phyloP scores from a whole-genome alignment of 2,113 vertebrate genomes.

The Eurypyga helias region DNA sequence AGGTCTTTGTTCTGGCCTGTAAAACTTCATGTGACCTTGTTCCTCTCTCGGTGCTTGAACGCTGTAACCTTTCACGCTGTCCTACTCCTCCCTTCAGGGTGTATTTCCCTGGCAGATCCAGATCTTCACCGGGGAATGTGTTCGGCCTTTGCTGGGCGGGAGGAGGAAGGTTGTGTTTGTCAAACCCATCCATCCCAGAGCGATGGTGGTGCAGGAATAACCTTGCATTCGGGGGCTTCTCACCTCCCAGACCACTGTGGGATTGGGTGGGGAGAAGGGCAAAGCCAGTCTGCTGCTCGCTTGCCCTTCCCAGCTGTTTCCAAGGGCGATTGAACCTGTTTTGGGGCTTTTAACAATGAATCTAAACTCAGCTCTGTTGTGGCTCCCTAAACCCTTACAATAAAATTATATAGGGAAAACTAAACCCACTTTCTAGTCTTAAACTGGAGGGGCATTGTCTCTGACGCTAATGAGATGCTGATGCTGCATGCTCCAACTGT shows the following conservation, averaged over 20 bases:
- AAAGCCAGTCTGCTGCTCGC: background rate
- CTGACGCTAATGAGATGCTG: constrained; percentile 33
- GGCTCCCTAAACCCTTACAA: background rate
- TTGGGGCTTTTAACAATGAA: background rate
- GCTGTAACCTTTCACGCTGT: background rate
- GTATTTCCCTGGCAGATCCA: background rate
- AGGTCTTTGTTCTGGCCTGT: constrained; percentile 33
- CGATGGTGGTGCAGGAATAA: rapidly evolving
- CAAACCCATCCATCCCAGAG: background rate
- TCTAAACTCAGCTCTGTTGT: background rate
- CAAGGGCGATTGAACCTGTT: background rate
- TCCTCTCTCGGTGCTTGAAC: background rate
- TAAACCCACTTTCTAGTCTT: background rate
- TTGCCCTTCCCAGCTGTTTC: background rate
- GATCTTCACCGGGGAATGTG: background rate
- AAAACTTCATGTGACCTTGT: constrained; percentile 15
- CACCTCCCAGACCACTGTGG: rapidly evolving
- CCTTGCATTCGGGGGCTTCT: rapidly evolving
- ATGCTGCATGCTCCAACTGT: constrained; percentile 47
- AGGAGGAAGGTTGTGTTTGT: background rate
- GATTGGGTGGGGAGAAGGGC: background rate
- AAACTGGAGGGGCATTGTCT: constrained; percentile 26
- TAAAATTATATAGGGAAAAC: background rate
- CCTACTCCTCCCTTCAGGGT: background rate
- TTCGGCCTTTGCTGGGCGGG: background rate